These are phyloP conservation scores for Falco naumanni DNA, from an alignment of 2,797 vertebrate genomes.

Conservation along the genomic window DNA sequence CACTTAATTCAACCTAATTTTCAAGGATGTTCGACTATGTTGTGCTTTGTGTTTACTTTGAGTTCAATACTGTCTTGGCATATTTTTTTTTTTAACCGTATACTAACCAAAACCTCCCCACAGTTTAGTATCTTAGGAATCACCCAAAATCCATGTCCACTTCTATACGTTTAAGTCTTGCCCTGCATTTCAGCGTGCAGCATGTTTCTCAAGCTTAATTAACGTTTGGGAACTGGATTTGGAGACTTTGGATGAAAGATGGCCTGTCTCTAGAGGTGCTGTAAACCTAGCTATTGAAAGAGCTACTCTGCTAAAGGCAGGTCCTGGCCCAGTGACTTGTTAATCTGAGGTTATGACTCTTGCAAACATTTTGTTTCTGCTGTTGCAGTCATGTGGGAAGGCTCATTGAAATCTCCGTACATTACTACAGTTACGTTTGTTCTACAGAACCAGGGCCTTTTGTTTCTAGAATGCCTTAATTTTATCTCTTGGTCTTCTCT, in stretches of 20 bases:
- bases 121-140: not conserved
- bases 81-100: not conserved
- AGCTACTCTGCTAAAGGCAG: not conserved
- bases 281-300: not conserved
- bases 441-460: not conserved
- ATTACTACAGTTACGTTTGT: slow-evolving; percentile 2
- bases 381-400: not conserved
- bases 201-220: not conserved
- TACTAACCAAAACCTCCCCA: not conserved
- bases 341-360: not conserved
- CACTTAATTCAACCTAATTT: not conserved
- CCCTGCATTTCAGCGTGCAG: not conserved
- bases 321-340: not conserved
- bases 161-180: not conserved
- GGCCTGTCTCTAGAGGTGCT: not conserved
- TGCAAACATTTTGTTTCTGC: not conserved
- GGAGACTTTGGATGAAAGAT: not conserved
- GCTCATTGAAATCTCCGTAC: not conserved
- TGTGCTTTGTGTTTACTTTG: not conserved
- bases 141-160: not conserved
- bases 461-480: not conserved
- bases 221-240: not conserved
- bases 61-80: not conserved
- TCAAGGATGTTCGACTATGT: not conserved
- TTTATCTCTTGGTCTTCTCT: not conserved